These are phyloP conservation scores for Cheilosia scutellata DNA, from an alignment of 2,888 invertebrate species.

Conservation along the genomic window DNA sequence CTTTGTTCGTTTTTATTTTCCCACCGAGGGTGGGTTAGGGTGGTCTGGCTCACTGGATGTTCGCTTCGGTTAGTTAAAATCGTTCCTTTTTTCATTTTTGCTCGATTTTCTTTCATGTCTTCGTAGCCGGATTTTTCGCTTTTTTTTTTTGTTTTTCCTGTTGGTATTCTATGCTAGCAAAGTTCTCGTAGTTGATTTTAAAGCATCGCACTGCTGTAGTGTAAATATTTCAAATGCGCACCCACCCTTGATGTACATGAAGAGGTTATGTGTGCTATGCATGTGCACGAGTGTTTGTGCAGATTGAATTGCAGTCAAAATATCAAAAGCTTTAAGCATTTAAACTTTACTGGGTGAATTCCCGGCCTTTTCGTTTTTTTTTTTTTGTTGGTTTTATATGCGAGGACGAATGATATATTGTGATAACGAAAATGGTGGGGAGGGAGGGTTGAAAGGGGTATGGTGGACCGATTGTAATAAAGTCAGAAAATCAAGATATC, in stretches of 20 bases:
- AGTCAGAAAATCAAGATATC: conserved; percentile 75
- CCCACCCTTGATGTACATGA: conserved; percentile 44
- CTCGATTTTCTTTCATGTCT: conserved; percentile 36
- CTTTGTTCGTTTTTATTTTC: conserved; percentile 38
- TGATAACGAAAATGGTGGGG: conserved; percentile 14
- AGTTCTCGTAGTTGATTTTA: conserved; percentile 63
- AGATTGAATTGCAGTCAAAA: conserved; percentile 75
- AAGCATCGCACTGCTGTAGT: conserved; percentile 68
- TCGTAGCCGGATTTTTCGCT: not conserved
- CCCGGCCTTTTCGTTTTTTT: conserved; percentile 10
- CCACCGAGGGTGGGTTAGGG: conserved; percentile 6
- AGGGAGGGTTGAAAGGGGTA: not conserved
- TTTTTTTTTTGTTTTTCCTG: conserved; percentile 25
- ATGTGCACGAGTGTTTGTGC: conserved; percentile 53
- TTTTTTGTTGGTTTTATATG: not conserved
- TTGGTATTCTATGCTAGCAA: conserved; percentile 14
- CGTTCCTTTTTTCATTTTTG: conserved; percentile 35
- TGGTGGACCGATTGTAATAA: conserved; percentile 61
- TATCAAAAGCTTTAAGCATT: conserved; percentile 72
- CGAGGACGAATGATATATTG: conserved; percentile 47
- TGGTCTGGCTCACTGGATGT: conserved; percentile 46
- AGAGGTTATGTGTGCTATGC: conserved; percentile 46
- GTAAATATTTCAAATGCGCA: conserved; percentile 72
- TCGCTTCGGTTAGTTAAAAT: conserved; percentile 60
- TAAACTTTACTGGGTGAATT: conserved; percentile 66